Evolutionary conservation across 2,113 vertebrate species (phyloP).

Genomic region (Mohoua ochrocephala): DNA sequence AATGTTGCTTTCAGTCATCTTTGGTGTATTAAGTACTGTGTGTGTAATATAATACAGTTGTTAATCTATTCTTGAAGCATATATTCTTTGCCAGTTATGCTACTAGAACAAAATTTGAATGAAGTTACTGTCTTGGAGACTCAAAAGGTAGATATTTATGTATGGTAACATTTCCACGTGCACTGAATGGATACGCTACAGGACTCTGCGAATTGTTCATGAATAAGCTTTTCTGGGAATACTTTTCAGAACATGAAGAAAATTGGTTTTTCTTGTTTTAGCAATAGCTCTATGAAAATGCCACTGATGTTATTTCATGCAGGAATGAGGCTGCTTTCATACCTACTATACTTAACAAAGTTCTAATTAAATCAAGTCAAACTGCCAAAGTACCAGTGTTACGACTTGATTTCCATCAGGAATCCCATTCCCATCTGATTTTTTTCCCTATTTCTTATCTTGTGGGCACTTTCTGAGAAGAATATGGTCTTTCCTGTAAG

Average conservation of each 20-base stretch:
- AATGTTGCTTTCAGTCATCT: background rate
- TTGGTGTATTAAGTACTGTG: background rate
- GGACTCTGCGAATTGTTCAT: background rate
- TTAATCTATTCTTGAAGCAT: background rate
- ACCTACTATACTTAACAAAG: background rate
- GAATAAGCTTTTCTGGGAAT: background rate
- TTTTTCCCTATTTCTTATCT: background rate
- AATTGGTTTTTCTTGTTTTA: background rate
- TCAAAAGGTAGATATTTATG: background rate
- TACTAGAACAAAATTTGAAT: background rate
- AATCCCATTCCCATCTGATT: background rate
- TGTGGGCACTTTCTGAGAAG: background rate
- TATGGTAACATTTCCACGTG: background rate
- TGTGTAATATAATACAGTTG: background rate
- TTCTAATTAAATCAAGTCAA: background rate
- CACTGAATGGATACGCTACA: fast-evolving
- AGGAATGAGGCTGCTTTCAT: background rate
- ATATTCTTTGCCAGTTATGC: background rate
- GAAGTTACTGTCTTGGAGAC: background rate
- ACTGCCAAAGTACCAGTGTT: background rate
- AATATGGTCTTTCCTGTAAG: background rate
- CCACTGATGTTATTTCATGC: background rate
- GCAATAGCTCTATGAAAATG: background rate
- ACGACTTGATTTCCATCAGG: background rate
- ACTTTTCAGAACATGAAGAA: background rate